Evolutionary conservation across 2,888 invertebrate species (phyloP).

Genomic region (Fissipunctia ypsillon): DNA sequence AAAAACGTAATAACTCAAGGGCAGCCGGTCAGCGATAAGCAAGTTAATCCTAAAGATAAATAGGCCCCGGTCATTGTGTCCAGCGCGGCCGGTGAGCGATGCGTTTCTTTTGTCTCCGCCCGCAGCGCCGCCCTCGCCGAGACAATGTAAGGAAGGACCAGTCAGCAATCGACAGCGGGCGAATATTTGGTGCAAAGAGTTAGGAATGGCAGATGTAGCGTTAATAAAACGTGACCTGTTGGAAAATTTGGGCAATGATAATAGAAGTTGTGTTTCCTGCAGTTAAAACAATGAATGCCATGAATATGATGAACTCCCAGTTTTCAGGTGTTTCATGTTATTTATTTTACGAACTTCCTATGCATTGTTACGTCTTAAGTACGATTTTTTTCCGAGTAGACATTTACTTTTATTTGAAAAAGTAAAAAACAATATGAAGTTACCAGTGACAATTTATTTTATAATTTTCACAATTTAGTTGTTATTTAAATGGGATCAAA

Average conservation of each 20-base stretch:
- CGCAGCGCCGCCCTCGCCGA: conserved; percentile 68
- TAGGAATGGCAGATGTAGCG: not conserved
- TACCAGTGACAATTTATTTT: no score
- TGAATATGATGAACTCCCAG: no score
- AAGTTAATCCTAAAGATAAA: conserved; percentile 89
- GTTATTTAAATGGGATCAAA: no score
- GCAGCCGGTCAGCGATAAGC: conserved; percentile 82
- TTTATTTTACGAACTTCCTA: no score
- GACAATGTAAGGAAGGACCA: conserved; percentile 84
- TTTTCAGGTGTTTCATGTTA: no score
- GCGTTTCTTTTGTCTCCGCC: conserved; percentile 88
- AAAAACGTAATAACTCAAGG: conserved; percentile 75
- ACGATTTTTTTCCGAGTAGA: no score
- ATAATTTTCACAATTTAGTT: no score
- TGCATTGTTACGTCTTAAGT: no score
- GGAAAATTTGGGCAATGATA: not conserved
- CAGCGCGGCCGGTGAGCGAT: conserved; percentile 85
- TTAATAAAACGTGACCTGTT: not conserved
- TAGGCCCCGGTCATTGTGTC: conserved; percentile 84
- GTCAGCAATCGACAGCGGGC: conserved; percentile 85
- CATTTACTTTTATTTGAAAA: no score
- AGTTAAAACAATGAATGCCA: no score
- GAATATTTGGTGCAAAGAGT: conserved; percentile 64
- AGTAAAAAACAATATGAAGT: no score
- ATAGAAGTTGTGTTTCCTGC: no score